phyloP scores from a whole-genome alignment of 2,888 invertebrate genomes.

The Formica aserva region DNA sequence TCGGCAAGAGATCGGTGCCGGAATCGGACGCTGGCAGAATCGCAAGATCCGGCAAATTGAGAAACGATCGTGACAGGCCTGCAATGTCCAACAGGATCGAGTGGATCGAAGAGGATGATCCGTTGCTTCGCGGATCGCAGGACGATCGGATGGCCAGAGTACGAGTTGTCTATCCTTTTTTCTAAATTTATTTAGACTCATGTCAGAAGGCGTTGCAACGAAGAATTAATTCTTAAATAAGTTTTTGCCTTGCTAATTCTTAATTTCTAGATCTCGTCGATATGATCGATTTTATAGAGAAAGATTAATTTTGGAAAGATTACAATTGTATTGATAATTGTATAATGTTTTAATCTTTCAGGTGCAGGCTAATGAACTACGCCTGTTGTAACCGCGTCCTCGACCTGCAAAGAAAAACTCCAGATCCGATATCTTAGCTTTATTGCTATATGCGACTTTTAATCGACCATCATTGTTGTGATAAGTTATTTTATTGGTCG shows the following conservation, averaged over 20 bases:
- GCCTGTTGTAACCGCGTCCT: conserved; percentile 72
- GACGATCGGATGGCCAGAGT: conserved; percentile 74
- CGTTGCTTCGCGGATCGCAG: conserved; percentile 66
- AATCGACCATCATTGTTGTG: conserved; percentile 55
- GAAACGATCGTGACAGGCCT: conserved; percentile 44
- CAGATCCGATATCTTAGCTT: conserved; percentile 65
- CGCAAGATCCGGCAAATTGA: conserved; percentile 35
- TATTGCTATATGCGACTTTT: conserved; percentile 58
- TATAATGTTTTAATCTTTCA: conserved; percentile 62
- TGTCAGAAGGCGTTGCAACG: background rate
- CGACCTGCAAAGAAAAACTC: conserved; percentile 37
- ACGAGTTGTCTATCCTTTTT: background rate
- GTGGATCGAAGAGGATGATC: conserved; percentile 73
- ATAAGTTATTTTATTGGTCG: conserved; percentile 57
- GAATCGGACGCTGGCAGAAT: conserved; percentile 41
- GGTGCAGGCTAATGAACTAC: conserved; percentile 73
- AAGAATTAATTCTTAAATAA: background rate
- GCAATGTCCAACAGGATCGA: conserved; percentile 49
- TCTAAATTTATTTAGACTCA: background rate
- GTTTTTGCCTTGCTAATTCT: background rate
- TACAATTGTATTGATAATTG: background rate
- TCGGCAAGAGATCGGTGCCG: conserved; percentile 89
- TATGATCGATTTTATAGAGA: background rate
- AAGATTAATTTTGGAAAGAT: background rate
- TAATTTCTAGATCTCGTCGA: background rate